phyloP scores from a whole-genome alignment of 2,797 vertebrate species.

The Sebastes flavidus region DNA sequence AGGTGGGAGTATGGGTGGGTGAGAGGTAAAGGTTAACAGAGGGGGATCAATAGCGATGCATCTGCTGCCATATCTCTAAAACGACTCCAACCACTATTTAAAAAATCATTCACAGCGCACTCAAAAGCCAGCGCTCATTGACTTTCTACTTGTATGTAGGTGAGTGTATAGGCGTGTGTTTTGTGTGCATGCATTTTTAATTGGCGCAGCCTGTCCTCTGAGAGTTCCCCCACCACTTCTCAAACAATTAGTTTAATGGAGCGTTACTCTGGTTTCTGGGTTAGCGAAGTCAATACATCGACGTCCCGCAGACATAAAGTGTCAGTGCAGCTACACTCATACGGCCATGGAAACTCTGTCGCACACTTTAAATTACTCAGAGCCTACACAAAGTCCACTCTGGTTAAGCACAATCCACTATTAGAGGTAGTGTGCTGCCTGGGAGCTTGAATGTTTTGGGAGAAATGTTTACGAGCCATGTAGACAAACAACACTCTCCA shows the following conservation, averaged over 20 bases:
- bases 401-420: constrained; percentile 18
- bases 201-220: constrained; percentile 51
- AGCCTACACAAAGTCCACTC: constrained; percentile 9
- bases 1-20: constrained; percentile 28
- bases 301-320: constrained; percentile 57
- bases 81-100: constrained; percentile 40
- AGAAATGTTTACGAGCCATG: background rate
- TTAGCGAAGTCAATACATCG: constrained; percentile 75
- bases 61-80: constrained; percentile 45
- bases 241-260: constrained; percentile 81
- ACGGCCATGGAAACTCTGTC: constrained; percentile 19
- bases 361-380: constrained; percentile 24
- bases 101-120: constrained; percentile 49
- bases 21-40: constrained; percentile 55
- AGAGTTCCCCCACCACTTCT: constrained; percentile 63
- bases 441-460: background rate
- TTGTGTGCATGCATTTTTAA: constrained; percentile 54
- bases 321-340: constrained; percentile 44
- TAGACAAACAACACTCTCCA: background rate
- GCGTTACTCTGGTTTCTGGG: constrained; percentile 69
- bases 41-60: constrained; percentile 49
- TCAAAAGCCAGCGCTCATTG: constrained; percentile 58
- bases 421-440: background rate
- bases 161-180: constrained; percentile 7
- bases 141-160: constrained; percentile 51